These are phyloP conservation scores for Shinisaurus crocodilurus DNA, from an alignment of 2,113 vertebrate genomes.

Conservation along the genomic window DNA sequence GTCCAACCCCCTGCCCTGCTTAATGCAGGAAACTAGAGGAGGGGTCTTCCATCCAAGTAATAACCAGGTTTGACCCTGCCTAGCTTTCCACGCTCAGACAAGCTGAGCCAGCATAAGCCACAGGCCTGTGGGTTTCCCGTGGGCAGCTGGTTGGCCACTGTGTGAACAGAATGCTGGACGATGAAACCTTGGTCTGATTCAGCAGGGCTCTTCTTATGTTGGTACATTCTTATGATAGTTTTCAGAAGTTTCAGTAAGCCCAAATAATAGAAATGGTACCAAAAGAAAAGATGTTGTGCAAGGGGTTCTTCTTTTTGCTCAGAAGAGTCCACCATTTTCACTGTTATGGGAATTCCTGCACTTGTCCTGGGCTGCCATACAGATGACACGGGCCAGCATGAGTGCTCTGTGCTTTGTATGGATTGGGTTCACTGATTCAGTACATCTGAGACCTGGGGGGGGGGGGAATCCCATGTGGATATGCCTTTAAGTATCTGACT, in stretches of 20 bases:
- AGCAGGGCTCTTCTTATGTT: too few species aligned
- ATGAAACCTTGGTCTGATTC: too few species aligned
- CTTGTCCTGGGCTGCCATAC: not conserved
- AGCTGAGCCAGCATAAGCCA: too few species aligned
- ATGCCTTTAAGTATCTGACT: constrained; percentile 13
- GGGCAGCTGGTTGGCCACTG: too few species aligned
- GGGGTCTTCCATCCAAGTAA: too few species aligned
- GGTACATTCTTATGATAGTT: not conserved
- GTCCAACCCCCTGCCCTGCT: too few species aligned
- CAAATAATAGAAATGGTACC: not conserved
- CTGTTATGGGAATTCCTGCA: not conserved
- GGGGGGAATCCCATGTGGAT: not conserved
- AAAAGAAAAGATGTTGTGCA: not conserved
- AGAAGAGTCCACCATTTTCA: not conserved
- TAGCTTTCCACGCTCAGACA: too few species aligned
- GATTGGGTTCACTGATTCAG: not conserved
- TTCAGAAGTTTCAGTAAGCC: not conserved
- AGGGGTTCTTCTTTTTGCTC: not conserved
- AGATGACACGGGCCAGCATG: not conserved
- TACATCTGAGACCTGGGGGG: not conserved
- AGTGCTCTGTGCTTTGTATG: not conserved
- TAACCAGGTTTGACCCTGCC: too few species aligned
- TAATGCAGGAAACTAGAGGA: too few species aligned
- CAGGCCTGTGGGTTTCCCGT: too few species aligned
- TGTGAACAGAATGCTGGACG: too few species aligned